phyloP scores from a whole-genome alignment of 2,797 vertebrate genomes.

The Pelodytes ibericus region DNA sequence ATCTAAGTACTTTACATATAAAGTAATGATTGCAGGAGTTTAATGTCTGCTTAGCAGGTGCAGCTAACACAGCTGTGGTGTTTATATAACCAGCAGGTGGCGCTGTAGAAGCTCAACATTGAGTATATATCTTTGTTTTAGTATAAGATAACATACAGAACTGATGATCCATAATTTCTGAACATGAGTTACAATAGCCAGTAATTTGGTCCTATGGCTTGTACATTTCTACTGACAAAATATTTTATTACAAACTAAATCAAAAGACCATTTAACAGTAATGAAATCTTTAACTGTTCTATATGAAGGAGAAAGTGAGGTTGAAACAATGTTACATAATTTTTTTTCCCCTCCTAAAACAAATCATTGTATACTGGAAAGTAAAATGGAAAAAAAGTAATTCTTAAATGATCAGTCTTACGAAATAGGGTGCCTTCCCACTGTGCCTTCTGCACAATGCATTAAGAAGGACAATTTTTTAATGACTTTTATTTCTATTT shows the following conservation, averaged over 20 bases:
- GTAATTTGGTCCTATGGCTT: not conserved
- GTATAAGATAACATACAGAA: not conserved
- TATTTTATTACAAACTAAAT: slow-evolving; percentile 28
- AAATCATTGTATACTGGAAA: slow-evolving; percentile 30
- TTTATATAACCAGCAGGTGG: slow-evolving; percentile 25
- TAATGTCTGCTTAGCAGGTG: not conserved
- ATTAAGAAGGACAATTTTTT: no score
- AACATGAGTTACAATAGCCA: slow-evolving; percentile 10
- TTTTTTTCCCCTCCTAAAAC: slow-evolving; percentile 14
- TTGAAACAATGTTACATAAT: slow-evolving; percentile 35
- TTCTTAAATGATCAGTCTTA: not conserved
- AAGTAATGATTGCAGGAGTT: not conserved
- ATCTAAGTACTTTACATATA: not conserved
- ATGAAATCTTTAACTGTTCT: slow-evolving; percentile 52
- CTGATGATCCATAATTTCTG: slow-evolving; percentile 16
- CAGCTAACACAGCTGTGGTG: not conserved
- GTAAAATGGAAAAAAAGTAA: not conserved
- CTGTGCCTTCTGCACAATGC: no score
- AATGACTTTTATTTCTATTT: no score
- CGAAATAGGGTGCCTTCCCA: no score
- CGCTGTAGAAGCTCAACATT: not conserved
- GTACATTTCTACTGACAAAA: slow-evolving; percentile 22
- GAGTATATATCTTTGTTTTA: slow-evolving; percentile 11
- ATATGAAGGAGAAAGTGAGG: slow-evolving; percentile 42
- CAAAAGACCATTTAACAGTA: slow-evolving; percentile 45